Evolutionary conservation across 2,888 invertebrate genomes (phyloP), one percentile per base, ranked within the genome.

Genomic region (Cantharis rufa): DNA sequence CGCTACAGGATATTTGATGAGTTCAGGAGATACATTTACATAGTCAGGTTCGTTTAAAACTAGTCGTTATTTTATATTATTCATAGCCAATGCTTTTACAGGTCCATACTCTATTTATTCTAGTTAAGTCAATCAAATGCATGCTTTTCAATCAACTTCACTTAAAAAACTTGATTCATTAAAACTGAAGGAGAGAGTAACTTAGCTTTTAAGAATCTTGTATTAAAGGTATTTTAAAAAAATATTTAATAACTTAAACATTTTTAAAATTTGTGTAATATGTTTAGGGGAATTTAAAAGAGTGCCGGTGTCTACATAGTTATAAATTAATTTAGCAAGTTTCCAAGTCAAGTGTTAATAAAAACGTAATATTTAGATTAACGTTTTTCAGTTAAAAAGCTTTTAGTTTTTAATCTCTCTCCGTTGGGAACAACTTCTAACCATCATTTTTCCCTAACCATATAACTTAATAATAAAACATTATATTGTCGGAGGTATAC

Each of bases 1-100:
- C 71, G 71, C 71, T 75, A 32, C 66, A 75, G 71, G 75, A 75
- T 75, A 71, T 75, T 75, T 75, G 71, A 75, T 75, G 68, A 69
- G 66, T 71, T 70, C 9, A n/a, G 48, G 48, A 48, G 61, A 69
- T 61, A 68, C 71, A 75, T 48, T 74, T 74, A 75, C 32, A 16
- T 18, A 62, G 32, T 32, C 15, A 7, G 10, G 69, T 15, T 70
- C 48, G 18, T 70, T 70, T 70, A 74, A 70, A 74, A 70, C 16
- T 21, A 68, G 10, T 15, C n/a, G 15, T 4, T 27, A 13, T 68
- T 68, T 68, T 68, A 68, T 68, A 27, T 68, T 15, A 68, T 48
- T 48, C 48, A 48, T 48, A 48, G 48, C 48, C 48, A 48, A 48
- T 48, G 48, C 48, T 48, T 48, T 48, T 48, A 48, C 48, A n/a